phyloP scores from a whole-genome alignment of 2,113 vertebrate species.

The Oophaga pumilio region DNA sequence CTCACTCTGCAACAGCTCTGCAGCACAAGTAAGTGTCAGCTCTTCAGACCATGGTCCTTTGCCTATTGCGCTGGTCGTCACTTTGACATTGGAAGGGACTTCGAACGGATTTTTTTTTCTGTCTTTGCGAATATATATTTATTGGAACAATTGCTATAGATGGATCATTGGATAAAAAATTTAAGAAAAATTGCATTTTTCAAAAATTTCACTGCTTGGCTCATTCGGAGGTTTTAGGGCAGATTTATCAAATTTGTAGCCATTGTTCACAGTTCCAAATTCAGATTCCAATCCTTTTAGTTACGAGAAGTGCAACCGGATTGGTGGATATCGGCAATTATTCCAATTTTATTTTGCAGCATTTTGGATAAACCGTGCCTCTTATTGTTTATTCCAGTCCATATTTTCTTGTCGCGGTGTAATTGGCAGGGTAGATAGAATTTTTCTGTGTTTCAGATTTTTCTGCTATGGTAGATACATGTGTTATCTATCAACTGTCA shows the following conservation, averaged over 20 bases:
- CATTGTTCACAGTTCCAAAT: background rate
- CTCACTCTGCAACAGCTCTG: background rate
- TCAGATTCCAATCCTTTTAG: too few species aligned
- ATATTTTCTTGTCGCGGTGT: too few species aligned
- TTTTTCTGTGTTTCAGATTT: too few species aligned
- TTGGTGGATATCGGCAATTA: too few species aligned
- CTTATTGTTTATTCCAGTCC: too few species aligned
- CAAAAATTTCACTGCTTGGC: background rate
- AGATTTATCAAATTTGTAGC: background rate
- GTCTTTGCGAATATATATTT: background rate
- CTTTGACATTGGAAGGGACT: background rate
- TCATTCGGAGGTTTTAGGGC: background rate
- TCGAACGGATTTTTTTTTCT: background rate
- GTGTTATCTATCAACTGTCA: too few species aligned
- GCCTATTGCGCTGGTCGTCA: background rate
- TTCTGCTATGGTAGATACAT: too few species aligned
- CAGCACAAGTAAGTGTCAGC: slow-evolving; percentile 13
- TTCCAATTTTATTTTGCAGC: too few species aligned
- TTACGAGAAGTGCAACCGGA: too few species aligned
- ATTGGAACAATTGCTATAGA: background rate
- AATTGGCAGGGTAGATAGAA: too few species aligned
- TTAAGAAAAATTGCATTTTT: background rate
- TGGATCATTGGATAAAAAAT: background rate
- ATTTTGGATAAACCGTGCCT: too few species aligned
- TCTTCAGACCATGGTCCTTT: background rate